Base-by-base conservation (phyloP, 2,797 vertebrate genomes). In the Pseudocheirus occidentalis region DNA sequence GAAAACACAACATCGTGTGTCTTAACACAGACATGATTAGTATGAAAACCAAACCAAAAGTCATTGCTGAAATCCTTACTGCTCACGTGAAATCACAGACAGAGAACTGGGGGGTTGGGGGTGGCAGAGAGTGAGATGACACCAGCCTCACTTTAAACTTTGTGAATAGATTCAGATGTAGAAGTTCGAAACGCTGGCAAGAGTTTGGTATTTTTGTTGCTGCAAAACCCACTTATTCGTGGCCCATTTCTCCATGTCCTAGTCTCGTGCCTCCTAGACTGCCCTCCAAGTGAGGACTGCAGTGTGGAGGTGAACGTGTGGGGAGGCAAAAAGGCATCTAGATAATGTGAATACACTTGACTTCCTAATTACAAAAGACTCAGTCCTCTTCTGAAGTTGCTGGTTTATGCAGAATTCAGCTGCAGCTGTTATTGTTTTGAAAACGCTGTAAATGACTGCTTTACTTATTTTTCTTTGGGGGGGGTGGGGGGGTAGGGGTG, bases 401-500 rank as follows among this genome's bases (percentile, higher is more conserved):
- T 40, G 31, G 56, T 95, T 96, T 91, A 66, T 92, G 91, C 94
- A 94, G 89, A 97, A 92, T 94, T 94, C 92, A 97, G 96, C 97
- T 92, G 97, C 94, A 95, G 97, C 96, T 95, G 94, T 96, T 94
- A 96, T 3, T 95, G 55, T 98, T 98, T 97, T 95, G 94, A 97
- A 97, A 95, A 92, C 4, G 93, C 98, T 98, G 98, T 98, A 98
- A 98, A 98, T 98, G 97, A 97, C 94, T 95, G 96, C 96, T 97
- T 97, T 93, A 56, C 81, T 50, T 87, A 55, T 90, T 90, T 52
- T 62, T 40, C 12, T 54, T n/a, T 93, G 96, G 96, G 96, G 90
- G 93, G 92, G 94, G 52, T 52, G 95, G 40, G 54, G 40, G 73
- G 73, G 73, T 27, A 50, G 40, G 40, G 73, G 21, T 87, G 73